These are phyloP conservation scores for Petrocephalus sullivani DNA, from an alignment of 2,797 vertebrate species.

Conservation along the genomic window DNA sequence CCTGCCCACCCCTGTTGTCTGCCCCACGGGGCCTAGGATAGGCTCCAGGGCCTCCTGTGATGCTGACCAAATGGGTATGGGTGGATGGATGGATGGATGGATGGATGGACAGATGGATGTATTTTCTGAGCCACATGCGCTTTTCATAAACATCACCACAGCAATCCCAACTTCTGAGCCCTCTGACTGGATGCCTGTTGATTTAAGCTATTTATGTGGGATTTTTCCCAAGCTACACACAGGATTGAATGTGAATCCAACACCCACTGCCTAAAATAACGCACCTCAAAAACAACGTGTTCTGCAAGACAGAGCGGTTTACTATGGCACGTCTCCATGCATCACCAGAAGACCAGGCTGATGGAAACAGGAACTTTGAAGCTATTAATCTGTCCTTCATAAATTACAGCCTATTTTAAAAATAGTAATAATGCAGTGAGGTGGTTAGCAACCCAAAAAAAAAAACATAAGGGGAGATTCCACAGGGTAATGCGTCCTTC, in stretches of 20 bases:
- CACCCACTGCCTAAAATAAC: conserved; percentile 38
- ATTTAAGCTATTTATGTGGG: neutral
- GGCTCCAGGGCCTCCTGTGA: neutral
- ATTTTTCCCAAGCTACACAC: neutral
- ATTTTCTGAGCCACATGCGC: conserved; percentile 38
- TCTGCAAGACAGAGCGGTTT: conserved; percentile 35
- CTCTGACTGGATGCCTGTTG: neutral
- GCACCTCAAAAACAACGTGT: conserved; percentile 29
- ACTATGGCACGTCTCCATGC: conserved; percentile 34
- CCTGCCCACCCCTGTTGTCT: neutral
- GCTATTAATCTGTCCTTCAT: conserved; percentile 39
- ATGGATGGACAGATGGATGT: neutral
- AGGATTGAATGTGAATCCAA: neutral
- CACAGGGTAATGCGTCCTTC: conserved; percentile 42
- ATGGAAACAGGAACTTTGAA: conserved; percentile 44
- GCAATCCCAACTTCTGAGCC: neutral
- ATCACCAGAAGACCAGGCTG: conserved; percentile 34
- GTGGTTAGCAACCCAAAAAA: conserved; percentile 35
- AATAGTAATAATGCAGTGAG: conserved; percentile 45
- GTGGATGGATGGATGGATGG: neutral
- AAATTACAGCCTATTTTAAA: conserved; percentile 33
- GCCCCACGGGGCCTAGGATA: neutral
- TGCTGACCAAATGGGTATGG: neutral
- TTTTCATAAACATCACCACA: conserved; percentile 72
- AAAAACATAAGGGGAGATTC: conserved; percentile 41